A percentile compares a stretch with the other conserved stretches of the same genome.
These are phyloP conservation scores for Leptopilina boulardi DNA, from an alignment of 1,140 invertebrate species.

Conservation along the genomic window DNA sequence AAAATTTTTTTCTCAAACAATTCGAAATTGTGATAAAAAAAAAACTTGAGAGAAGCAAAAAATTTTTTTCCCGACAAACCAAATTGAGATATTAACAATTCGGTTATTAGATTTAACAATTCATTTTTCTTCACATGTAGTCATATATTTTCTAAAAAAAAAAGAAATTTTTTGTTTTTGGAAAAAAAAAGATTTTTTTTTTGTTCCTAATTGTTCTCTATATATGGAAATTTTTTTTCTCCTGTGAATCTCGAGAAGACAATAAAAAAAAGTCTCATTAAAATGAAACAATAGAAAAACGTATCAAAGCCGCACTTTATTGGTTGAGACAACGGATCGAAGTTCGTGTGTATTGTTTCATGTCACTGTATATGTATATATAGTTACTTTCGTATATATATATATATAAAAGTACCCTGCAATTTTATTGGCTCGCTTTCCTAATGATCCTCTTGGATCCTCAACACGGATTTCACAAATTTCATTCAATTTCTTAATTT, in stretches of 20 bases:
- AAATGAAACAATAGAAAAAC: conserved; percentile 2
- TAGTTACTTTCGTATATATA: conserved; percentile 1
- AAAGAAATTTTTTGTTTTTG: no score
- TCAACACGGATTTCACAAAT: conserved; percentile 19
- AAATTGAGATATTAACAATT: no score
- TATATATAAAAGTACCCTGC: conserved; percentile 1
- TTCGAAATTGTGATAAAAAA: no score
- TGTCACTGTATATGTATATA: no score
- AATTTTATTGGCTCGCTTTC: conserved; percentile 11
- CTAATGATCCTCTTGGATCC: conserved; percentile 13
- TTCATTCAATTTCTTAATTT: conserved; percentile 18
- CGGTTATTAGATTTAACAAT: no score
- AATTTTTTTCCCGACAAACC: no score
- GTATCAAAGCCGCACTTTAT: conserved; percentile 9
- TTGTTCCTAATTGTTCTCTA: background rate
- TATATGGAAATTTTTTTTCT: background rate
- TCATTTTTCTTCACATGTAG: no score
- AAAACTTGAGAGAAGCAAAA: no score
- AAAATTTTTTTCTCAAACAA: no score
- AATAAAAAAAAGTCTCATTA: background rate
- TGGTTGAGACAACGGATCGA: conserved; percentile 20
- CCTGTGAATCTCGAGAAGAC: background rate
- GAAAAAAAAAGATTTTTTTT: no score
- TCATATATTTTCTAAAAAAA: no score
- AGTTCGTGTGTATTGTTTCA: conserved; percentile 19